phyloP scores from a whole-genome alignment of 2,113 vertebrate species.

The Neotragus moschatus region DNA sequence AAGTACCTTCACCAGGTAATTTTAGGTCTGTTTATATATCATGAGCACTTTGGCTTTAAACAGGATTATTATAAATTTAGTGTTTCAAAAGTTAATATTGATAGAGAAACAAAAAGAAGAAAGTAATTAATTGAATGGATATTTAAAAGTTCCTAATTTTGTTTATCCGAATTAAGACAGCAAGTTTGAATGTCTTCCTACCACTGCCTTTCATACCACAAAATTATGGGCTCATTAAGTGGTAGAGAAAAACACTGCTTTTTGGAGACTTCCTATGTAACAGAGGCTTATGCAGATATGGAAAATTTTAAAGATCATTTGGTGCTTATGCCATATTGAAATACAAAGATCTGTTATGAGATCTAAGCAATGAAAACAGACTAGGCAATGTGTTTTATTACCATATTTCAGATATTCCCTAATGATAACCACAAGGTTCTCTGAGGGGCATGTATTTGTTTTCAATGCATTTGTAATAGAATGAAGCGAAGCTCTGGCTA shows the following conservation, averaged over 20 bases:
- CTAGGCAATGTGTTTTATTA: slow-evolving; percentile 29
- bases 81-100: not conserved
- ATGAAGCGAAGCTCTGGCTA: not conserved
- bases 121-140: not conserved
- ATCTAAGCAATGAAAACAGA: slow-evolving; percentile 46
- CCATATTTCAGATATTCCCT: slow-evolving; percentile 35
- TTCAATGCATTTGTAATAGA: slow-evolving; percentile 8
- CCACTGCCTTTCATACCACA: not conserved
- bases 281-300: not conserved
- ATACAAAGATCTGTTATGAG: not conserved
- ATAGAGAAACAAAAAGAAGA: not conserved
- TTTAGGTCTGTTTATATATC: slow-evolving; percentile 61
- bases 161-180: not conserved
- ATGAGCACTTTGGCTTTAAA: not conserved
- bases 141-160: not conserved
- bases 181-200: not conserved
- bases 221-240: not conserved
- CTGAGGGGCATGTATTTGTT: slow-evolving; percentile 55
- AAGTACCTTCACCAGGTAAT: slow-evolving; percentile 55
- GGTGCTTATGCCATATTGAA: not conserved
- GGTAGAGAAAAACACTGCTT: not conserved
- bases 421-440: slow-evolving; percentile 31
- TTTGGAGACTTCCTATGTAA: not conserved
- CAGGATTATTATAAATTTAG: not conserved
- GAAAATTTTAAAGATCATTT: not conserved